Conservation (phyloP, 2,113 vertebrate genomes). For the Genyomyrus donnyi region DNA sequence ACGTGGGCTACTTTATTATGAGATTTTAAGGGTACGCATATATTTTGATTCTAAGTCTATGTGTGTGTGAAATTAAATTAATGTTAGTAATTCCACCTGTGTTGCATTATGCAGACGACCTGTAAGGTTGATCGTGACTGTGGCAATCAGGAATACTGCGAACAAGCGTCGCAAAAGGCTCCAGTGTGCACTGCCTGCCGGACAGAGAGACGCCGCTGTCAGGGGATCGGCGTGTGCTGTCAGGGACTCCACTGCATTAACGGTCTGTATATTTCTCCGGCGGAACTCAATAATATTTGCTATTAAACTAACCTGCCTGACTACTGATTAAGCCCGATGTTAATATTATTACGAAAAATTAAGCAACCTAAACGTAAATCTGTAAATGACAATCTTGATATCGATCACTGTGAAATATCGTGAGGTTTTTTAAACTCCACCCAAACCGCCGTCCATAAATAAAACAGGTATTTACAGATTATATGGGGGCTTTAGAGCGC, state of each 20-base stretch:
- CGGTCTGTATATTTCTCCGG: not conserved
- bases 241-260: conserved; percentile 15
- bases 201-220: conserved; percentile 1
- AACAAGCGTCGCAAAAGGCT: not conserved
- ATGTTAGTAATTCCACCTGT: not conserved
- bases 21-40: not conserved
- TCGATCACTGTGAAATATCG: not conserved
- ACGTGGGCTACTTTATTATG: not conserved
- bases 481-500: not conserved
- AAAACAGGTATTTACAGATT: not conserved
- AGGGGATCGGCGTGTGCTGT: conserved; percentile 15
- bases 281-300: not conserved
- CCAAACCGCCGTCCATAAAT: not conserved
- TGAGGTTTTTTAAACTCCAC: not conserved
- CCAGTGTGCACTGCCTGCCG: conserved; percentile 8
- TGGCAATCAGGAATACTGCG: not conserved
- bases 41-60: not conserved
- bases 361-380: not conserved
- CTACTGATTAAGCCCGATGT: not conserved
- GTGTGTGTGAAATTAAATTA: not conserved
- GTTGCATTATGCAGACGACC: not conserved
- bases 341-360: not conserved
- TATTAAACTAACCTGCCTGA: not conserved
- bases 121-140: conserved; percentile 12
- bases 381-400: not conserved